phyloP scores from a whole-genome alignment of 2,113 vertebrate genomes.

The Hystrix brachyura region DNA sequence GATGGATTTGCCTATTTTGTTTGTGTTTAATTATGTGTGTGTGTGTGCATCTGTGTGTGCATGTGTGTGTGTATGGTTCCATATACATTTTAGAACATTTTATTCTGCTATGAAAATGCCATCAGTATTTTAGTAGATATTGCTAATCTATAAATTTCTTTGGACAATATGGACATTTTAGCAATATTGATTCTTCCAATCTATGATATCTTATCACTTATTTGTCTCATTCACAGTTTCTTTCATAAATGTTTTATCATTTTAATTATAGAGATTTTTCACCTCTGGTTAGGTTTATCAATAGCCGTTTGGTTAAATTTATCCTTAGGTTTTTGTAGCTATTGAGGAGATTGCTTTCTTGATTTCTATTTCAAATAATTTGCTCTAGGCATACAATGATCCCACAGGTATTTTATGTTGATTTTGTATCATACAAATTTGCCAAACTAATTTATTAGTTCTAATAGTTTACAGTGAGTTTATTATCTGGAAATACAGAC shows the following conservation, averaged over 20 bases:
- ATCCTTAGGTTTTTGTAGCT: neutral
- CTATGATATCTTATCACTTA: neutral
- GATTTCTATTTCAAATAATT: neutral
- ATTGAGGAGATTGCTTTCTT: neutral
- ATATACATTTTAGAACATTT: neutral
- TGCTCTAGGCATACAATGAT: neutral
- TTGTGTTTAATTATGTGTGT: neutral
- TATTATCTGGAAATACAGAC: neutral
- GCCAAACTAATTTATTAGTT: neutral
- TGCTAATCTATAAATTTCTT: neutral
- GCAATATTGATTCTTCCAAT: neutral
- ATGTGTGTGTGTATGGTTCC: neutral
- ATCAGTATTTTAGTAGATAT: neutral
- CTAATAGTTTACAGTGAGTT: neutral
- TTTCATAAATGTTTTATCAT: neutral
- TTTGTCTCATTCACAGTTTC: neutral
- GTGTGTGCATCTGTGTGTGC: neutral
- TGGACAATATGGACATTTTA: neutral
- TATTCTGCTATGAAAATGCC: neutral
- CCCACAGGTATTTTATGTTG: neutral
- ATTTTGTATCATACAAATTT: neutral
- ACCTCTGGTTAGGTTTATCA: neutral
- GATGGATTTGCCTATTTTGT: neutral
- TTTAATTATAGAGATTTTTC: neutral
- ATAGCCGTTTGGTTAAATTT: neutral